phyloP scores from a whole-genome alignment of 2,888 invertebrate species.

The Ctenicera cuprea region DNA sequence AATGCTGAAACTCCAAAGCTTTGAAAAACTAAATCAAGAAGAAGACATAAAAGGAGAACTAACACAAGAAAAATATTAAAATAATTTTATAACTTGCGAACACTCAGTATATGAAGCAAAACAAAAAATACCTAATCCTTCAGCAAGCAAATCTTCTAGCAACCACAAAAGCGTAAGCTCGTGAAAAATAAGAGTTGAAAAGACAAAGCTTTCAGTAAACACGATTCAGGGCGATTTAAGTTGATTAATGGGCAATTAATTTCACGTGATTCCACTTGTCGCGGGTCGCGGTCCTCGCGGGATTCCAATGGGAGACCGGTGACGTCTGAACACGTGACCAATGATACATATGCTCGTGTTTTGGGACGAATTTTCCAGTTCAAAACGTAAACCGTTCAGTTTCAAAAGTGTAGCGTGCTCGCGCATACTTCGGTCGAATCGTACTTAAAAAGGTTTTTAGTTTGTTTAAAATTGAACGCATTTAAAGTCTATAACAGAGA shows the following conservation, averaged over 20 bases:
- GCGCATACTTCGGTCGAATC: not conserved
- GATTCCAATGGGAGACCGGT: conserved; percentile 48
- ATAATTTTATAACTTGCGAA: no score
- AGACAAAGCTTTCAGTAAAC: conserved; percentile 13
- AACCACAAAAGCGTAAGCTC: not conserved
- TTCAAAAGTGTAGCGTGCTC: conserved; percentile 37
- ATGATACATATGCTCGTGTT: conserved; percentile 47
- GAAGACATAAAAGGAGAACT: no score
- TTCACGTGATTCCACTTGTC: conserved; percentile 52
- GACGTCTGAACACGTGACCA: conserved; percentile 49
- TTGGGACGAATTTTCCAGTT: conserved; percentile 53
- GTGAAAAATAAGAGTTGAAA: conserved; percentile 3
- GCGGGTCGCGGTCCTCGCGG: conserved; percentile 47
- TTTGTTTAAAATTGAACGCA: conserved; percentile 1
- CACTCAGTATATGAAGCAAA: no score
- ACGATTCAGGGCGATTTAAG: conserved; percentile 25
- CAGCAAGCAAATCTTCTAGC: not conserved
- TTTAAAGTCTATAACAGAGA: not conserved
- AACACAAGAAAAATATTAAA: no score
- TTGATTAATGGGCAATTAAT: conserved; percentile 46
- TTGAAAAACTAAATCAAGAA: no score
- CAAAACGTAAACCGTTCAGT: conserved; percentile 36
- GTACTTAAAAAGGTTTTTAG: conserved; percentile 10
- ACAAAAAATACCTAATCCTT: not conserved
- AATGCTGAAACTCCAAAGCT: no score